Evolutionary conservation across 2,113 vertebrate species (phyloP).

Genomic region (Amblyornis subalaris): DNA sequence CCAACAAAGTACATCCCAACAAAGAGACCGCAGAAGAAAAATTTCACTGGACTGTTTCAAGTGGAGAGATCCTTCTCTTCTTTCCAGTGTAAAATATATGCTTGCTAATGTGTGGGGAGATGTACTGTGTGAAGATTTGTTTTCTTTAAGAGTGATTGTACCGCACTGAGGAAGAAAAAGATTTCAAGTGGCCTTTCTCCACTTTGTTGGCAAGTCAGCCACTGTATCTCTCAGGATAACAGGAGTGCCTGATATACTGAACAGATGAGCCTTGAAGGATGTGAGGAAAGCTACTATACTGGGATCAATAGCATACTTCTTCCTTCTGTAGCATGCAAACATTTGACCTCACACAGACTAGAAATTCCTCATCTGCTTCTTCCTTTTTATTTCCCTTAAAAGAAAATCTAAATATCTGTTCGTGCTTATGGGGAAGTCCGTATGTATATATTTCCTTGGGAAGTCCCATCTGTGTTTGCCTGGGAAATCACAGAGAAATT

Average conservation of each 20-base stretch:
- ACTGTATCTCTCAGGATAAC: constrained; percentile 22
- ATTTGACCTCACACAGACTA: not conserved
- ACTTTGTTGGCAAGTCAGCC: constrained; percentile 34
- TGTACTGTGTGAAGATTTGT: not conserved
- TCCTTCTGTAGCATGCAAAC: not conserved
- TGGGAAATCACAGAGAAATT: not conserved
- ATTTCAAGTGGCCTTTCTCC: constrained; percentile 60
- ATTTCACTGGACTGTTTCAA: not conserved
- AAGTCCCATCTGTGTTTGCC: not conserved
- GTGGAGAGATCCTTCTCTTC: not conserved
- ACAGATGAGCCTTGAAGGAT: constrained; percentile 37
- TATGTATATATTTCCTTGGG: not conserved
- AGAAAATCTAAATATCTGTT: not conserved
- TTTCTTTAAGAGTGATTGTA: constrained; percentile 14
- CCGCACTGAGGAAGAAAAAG: not conserved
- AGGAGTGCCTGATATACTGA: constrained; percentile 21
- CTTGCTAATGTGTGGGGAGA: not conserved
- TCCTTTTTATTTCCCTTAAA: not conserved
- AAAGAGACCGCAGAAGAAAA: not conserved
- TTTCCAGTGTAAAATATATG: not conserved
- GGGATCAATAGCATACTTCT: constrained; percentile 25
- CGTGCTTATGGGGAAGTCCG: not conserved
- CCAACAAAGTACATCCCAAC: not conserved
- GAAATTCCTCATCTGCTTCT: not conserved
- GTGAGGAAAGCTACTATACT: constrained; percentile 38